Percentiles rank a stretch among this genome's conserved stretches.
phyloP scores from a whole-genome alignment of 2,113 vertebrate genomes.

The Meleagris gallopavo region DNA sequence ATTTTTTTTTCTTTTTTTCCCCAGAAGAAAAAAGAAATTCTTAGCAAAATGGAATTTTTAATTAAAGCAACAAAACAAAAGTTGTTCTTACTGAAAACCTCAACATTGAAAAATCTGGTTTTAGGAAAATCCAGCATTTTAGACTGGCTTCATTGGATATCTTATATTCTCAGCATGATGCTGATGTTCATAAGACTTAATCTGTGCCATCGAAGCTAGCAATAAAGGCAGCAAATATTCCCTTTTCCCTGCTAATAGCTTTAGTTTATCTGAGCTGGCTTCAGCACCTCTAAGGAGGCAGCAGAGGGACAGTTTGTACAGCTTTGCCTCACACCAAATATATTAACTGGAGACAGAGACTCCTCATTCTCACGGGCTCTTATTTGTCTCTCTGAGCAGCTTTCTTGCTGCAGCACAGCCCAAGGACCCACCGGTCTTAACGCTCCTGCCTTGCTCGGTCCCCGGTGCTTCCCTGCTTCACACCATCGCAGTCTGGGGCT shows the following conservation, averaged over 20 bases:
- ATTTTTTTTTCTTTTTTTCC: background rate
- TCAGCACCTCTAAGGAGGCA: slow-evolving; percentile 45
- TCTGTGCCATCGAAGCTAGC: slow-evolving; percentile 43
- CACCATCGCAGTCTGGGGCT: background rate
- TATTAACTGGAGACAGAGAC: background rate
- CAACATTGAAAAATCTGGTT: background rate
- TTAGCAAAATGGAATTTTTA: slow-evolving; percentile 23
- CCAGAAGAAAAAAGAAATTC: background rate
- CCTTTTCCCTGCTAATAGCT: background rate
- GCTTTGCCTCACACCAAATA: slow-evolving; percentile 2
- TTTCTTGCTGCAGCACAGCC: background rate
- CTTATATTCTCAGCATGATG: slow-evolving; percentile 45
- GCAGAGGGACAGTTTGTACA: slow-evolving; percentile 40
- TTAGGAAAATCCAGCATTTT: slow-evolving; percentile 28
- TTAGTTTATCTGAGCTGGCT: slow-evolving; percentile 52
- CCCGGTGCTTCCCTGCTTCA: background rate
- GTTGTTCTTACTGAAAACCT: slow-evolving; percentile 19
- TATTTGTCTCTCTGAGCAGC: background rate
- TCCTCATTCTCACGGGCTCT: background rate
- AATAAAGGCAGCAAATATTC: slow-evolving; percentile 48
- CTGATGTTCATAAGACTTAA: slow-evolving; percentile 59
- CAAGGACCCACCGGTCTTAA: background rate
- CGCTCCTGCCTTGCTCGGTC: background rate
- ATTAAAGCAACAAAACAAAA: slow-evolving; percentile 40
- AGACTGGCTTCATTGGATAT: slow-evolving; percentile 37